A percentile compares a stretch with the other conserved stretches of the same genome.
Evolutionary conservation across 2,797 vertebrate genomes (phyloP).

Genomic region (Leptoclinus maculatus): DNA sequence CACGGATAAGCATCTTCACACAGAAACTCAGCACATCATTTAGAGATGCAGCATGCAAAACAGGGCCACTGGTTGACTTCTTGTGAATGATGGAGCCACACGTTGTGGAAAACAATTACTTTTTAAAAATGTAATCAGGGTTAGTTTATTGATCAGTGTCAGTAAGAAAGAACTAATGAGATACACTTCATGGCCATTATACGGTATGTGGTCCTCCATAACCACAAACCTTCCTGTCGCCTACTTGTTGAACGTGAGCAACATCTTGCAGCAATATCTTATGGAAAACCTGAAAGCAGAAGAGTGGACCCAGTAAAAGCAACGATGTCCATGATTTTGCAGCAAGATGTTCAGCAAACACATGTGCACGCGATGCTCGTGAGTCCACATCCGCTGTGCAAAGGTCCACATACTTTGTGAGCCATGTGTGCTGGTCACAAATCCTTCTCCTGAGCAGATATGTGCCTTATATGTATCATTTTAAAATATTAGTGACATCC

Average conservation of each 20-base stretch:
- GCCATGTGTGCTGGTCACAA: not conserved
- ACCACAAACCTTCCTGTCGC: too few species aligned
- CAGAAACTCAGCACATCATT: not conserved
- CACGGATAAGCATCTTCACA: slow-evolving; percentile 15
- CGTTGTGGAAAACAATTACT: not conserved
- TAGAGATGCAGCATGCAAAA: not conserved
- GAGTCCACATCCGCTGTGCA: rapidly evolving
- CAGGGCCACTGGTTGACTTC: not conserved
- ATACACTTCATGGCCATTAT: too few species aligned
- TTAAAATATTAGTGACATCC: not conserved
- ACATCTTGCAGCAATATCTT: not conserved
- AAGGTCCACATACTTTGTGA: not conserved
- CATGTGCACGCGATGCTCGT: not conserved
- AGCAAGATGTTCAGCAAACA: not conserved
- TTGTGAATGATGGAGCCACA: not conserved
- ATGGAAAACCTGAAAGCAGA: not conserved
- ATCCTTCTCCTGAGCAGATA: not conserved
- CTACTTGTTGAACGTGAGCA: not conserved
- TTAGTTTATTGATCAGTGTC: not conserved
- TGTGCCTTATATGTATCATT: not conserved
- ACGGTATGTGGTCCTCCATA: too few species aligned
- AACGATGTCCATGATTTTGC: not conserved
- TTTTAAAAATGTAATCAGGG: not conserved
- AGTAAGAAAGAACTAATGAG: not conserved
- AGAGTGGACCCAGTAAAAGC: not conserved